Conservation (phyloP, 1,140 invertebrate genomes). For the Zaprionus capensis region DNA sequence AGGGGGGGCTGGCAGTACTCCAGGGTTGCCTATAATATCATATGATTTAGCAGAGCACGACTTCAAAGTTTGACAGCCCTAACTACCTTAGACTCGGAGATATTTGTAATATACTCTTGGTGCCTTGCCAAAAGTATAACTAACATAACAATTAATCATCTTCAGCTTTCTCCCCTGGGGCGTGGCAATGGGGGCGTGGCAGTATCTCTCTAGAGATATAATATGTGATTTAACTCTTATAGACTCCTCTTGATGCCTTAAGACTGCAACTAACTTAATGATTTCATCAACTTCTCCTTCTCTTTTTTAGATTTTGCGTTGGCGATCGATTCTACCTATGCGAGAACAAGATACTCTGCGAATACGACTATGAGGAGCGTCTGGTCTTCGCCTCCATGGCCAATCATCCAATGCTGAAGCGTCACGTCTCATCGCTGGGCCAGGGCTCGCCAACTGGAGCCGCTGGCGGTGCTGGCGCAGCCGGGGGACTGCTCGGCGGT, state of each 20-base stretch:
- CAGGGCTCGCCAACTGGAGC: constrained; percentile 75
- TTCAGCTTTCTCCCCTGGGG: neutral
- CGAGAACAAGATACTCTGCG: constrained; percentile 98
- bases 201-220: too few relatives aligned
- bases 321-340: constrained; percentile 98
- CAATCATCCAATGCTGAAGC: constrained; percentile 95
- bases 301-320: constrained; percentile 94
- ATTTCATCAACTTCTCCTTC: constrained; percentile 8
- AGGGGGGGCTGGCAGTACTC: too few relatives aligned
- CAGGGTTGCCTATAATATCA: neutral
- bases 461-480: constrained; percentile 35
- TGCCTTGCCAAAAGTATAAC: neutral
- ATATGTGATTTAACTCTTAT: too few relatives aligned
- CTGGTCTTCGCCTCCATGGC: constrained; percentile 96
- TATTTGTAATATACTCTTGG: too few relatives aligned
- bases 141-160: neutral
- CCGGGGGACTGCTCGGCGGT: constrained; percentile 47
- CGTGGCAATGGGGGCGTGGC: too few relatives aligned
- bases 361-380: constrained; percentile 98
- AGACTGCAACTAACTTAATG: neutral
- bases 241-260: neutral
- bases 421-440: constrained; percentile 88
- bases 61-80: neutral
- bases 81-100: neutral
- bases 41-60: neutral